Conservation (phyloP, 1,140 invertebrate species). For the Lepidurus packardi region DNA sequence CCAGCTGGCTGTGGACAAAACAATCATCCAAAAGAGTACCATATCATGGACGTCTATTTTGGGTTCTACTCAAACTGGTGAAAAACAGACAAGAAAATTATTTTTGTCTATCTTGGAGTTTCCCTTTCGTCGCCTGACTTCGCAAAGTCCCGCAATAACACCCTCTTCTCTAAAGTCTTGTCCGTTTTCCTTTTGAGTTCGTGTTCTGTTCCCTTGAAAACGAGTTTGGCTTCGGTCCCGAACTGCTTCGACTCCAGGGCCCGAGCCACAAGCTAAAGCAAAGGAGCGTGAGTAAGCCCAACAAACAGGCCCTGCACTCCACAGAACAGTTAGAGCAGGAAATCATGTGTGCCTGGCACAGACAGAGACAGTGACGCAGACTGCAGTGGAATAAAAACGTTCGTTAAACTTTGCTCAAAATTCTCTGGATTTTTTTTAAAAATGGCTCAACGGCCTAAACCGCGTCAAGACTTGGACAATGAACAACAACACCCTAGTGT, state of each 20-base stretch:
- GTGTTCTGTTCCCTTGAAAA: conserved; percentile 19
- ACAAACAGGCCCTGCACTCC: conserved; percentile 3
- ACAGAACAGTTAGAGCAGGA: conserved; percentile 17
- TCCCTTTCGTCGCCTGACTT: neutral
- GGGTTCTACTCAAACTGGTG: neutral
- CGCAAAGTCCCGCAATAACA: neutral
- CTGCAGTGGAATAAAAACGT: conserved; percentile 2
- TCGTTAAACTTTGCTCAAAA: neutral
- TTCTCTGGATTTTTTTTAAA: neutral
- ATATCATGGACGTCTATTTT: neutral
- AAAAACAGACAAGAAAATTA: neutral
- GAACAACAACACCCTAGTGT: conserved; percentile 7
- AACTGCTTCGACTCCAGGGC: neutral
- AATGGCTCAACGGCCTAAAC: neutral
- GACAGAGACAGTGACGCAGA: conserved; percentile 1
- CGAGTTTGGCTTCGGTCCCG: conserved; percentile 20
- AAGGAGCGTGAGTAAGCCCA: conserved; percentile 20
- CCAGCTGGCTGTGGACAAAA: neutral
- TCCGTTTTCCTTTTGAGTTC: neutral
- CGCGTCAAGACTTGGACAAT: neutral
- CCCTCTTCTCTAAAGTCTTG: neutral
- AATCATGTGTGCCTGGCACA: conserved; percentile 21
- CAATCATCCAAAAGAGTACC: neutral
- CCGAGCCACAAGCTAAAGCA: neutral
- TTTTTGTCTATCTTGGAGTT: neutral